These are phyloP conservation scores for Urocyon cinereoargenteus DNA, from an alignment of 2,797 vertebrate genomes.

Conservation along the genomic window DNA sequence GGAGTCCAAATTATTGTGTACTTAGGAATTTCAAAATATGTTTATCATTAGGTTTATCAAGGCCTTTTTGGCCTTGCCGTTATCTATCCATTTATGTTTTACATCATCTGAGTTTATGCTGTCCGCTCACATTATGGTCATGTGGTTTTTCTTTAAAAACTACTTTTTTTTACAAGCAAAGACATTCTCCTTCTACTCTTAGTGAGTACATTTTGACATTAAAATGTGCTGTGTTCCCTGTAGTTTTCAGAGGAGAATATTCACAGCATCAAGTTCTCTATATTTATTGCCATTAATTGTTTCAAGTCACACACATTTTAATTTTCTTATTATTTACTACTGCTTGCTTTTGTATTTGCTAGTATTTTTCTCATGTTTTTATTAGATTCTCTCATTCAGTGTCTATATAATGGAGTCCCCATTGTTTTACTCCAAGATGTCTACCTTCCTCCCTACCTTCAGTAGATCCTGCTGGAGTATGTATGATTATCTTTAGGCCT, in stretches of 20 bases:
- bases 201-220: background rate
- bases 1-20: background rate
- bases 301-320: background rate
- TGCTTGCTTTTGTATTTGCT: background rate
- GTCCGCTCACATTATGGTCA: background rate
- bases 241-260: background rate
- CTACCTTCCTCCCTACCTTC: background rate
- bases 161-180: background rate
- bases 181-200: background rate
- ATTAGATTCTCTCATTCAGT: background rate
- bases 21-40: background rate
- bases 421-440: background rate
- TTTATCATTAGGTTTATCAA: background rate
- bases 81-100: background rate
- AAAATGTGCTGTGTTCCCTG: background rate
- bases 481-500: background rate
- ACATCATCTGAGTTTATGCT: background rate
- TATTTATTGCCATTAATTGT: background rate
- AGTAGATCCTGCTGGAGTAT: background rate
- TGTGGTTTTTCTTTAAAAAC: background rate
- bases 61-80: background rate
- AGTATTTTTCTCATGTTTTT: conserved; percentile 32
- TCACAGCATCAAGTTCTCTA: background rate
- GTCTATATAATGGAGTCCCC: background rate
- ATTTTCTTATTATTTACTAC: conserved; percentile 1